Evolutionary conservation across 2,888 invertebrate genomes (phyloP).

Genomic region (Epirrita christyi): DNA sequence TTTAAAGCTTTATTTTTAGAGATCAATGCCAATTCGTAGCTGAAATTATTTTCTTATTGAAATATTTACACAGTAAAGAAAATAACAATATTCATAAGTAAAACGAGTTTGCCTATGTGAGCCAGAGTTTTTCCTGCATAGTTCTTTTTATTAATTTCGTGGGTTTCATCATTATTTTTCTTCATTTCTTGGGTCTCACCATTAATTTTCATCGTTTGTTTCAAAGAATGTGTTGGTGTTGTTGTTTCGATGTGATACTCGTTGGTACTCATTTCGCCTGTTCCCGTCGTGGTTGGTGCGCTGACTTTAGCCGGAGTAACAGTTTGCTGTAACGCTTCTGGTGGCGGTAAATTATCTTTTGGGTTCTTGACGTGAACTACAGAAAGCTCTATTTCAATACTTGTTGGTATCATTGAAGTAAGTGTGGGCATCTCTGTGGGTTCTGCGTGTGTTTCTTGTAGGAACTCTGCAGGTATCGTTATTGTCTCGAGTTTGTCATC

Average conservation of each 20-base stretch:
- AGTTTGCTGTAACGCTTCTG: conserved; percentile 66
- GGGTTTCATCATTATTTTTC: not conserved
- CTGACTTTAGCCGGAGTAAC: conserved; percentile 53
- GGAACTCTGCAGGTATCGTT: conserved; percentile 17
- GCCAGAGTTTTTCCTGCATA: conserved; percentile 30
- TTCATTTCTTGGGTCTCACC: not conserved
- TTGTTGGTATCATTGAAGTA: conserved; percentile 27
- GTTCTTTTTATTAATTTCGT: conserved; percentile 41
- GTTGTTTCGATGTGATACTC: conserved; percentile 31
- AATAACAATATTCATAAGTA: conserved; percentile 9
- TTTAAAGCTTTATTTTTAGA: conserved; percentile 43
- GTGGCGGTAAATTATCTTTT: conserved; percentile 56
- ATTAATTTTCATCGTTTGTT: conserved; percentile 1
- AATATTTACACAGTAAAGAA: conserved; percentile 8
- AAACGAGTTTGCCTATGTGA: not conserved
- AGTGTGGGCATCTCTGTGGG: not conserved
- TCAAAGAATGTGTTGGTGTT: conserved; percentile 25
- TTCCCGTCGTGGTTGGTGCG: conserved; percentile 40
- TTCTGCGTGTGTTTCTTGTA: conserved; percentile 12
- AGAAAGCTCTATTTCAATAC: conserved; percentile 23
- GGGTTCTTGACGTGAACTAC: conserved; percentile 24
- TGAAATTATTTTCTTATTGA: conserved; percentile 20
- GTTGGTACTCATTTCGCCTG: conserved; percentile 36
- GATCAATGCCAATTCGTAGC: conserved; percentile 44
- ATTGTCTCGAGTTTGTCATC: conserved; percentile 16